Evolutionary conservation across 1,140 invertebrate species (phyloP).

Genomic region (Grapholita molesta): DNA sequence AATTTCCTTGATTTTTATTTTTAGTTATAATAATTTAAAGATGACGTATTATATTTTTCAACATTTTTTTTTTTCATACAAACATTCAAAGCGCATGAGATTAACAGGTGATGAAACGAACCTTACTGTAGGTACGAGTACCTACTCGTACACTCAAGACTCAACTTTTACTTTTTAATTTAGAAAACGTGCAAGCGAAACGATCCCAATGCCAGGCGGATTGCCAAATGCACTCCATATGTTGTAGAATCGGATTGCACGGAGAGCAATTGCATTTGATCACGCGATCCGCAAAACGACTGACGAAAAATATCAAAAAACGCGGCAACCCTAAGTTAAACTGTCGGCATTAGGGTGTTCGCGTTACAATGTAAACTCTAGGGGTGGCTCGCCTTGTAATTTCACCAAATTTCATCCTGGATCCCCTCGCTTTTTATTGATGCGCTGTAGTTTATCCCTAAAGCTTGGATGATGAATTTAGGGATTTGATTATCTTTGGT

Average conservation of each 20-base stretch:
- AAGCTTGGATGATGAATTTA: conserved; percentile 15
- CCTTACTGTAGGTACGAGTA: too few relatives aligned
- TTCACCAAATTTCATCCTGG: conserved; percentile 69
- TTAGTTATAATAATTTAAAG: too few relatives aligned
- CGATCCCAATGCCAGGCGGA: neutral
- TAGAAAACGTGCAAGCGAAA: neutral
- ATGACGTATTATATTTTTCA: too few relatives aligned
- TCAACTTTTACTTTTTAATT: neutral
- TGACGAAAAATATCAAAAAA: neutral
- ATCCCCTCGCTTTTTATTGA: conserved; percentile 53
- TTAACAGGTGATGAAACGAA: too few relatives aligned
- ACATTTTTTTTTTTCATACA: too few relatives aligned
- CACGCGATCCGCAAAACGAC: neutral
- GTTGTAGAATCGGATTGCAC: neutral
- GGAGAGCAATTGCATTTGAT: neutral
- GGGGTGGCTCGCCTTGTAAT: conserved; percentile 69
- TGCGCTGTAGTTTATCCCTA: conserved; percentile 21
- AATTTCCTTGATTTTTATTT: too few relatives aligned
- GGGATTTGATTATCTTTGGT: conserved; percentile 13
- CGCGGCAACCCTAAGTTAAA: conserved; percentile 60
- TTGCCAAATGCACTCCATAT: neutral
- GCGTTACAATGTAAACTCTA: conserved; percentile 71
- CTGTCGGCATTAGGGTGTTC: conserved; percentile 70
- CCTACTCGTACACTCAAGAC: neutral
- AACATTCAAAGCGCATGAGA: too few relatives aligned